These are phyloP conservation scores for Diplodus puntazzo DNA, from an alignment of 2,797 vertebrate species.

Conservation along the genomic window DNA sequence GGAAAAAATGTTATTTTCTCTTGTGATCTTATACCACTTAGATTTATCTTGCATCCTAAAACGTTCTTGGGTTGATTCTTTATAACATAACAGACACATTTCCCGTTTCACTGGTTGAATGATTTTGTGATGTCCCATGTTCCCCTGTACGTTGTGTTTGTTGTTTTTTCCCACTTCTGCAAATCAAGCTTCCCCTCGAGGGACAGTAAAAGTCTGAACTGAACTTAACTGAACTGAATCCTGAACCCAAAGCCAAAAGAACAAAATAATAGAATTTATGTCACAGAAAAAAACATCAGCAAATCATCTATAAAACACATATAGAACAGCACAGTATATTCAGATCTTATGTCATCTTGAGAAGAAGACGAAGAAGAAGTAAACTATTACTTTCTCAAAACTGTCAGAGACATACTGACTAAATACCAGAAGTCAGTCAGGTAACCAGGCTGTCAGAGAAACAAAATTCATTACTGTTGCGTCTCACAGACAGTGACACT, in stretches of 20 bases:
- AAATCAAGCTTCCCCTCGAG: too few relatives aligned
- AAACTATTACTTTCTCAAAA: neutral
- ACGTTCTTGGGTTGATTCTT: too few relatives aligned
- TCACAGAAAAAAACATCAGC: neutral
- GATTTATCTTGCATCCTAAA: neutral
- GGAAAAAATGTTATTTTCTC: neutral
- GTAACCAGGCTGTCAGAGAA: neutral
- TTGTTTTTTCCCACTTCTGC: too few relatives aligned
- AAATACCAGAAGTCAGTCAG: neutral
- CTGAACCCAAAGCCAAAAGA: too few relatives aligned
- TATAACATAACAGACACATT: too few relatives aligned
- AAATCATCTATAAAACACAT: neutral
- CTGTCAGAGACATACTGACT: neutral
- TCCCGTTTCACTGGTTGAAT: too few relatives aligned
- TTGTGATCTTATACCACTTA: neutral
- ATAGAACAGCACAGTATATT: too few relatives aligned
- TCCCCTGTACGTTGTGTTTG: too few relatives aligned
- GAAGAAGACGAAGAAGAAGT: neutral
- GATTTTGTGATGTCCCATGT: too few relatives aligned
- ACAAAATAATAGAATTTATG: neutral
- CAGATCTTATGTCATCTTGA: neutral
- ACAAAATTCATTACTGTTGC: neutral
- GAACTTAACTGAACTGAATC: too few relatives aligned
- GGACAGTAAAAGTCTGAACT: too few relatives aligned
- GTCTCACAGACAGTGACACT: neutral